A percentile compares a stretch with the other conserved stretches of the same genome.
Conservation (phyloP, 2,888 invertebrate species). For the Aleiodes leptofemur region DNA sequence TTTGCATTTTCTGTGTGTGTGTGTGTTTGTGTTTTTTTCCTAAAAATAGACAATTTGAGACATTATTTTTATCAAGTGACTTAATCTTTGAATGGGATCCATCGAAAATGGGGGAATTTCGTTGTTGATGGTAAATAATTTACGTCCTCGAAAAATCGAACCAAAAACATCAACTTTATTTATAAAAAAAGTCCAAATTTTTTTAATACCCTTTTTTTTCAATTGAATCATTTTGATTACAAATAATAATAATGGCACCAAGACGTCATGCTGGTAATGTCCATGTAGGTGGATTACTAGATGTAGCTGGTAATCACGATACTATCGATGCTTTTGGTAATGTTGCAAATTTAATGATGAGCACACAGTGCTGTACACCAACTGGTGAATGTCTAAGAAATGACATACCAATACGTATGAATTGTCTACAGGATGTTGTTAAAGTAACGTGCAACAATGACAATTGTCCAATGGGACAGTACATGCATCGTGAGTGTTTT, state of each 20-base stretch:
- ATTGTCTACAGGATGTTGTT: slow-evolving; percentile 87
- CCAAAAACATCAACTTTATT: not conserved
- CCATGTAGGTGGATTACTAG: slow-evolving; percentile 65
- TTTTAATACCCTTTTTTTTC: too few species aligned
- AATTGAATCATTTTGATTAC: not conserved
- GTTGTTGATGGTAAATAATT: not conserved
- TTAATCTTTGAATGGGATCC: too few species aligned
- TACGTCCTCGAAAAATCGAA: too few species aligned
- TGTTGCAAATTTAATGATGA: slow-evolving; percentile 65
- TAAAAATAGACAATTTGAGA: too few species aligned
- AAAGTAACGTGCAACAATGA: slow-evolving; percentile 97
- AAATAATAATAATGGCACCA: slow-evolving; percentile 70
- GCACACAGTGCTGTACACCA: slow-evolving; percentile 88
- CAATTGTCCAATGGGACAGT: slow-evolving; percentile 89
- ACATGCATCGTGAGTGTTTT: slow-evolving; percentile 98
- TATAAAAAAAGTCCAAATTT: too few species aligned
- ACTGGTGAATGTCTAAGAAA: slow-evolving; percentile 87
- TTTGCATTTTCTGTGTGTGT: too few species aligned
- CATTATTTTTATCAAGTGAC: too few species aligned
- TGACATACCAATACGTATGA: slow-evolving; percentile 78
- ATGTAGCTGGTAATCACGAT: slow-evolving; percentile 62
- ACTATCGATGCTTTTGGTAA: slow-evolving; percentile 63
- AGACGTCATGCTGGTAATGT: slow-evolving; percentile 69
- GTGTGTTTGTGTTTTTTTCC: too few species aligned
- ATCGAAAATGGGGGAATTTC: not conserved